Base-by-base conservation (phyloP, 2,797 vertebrate species). In the Anisognathus igniventris region DNA sequence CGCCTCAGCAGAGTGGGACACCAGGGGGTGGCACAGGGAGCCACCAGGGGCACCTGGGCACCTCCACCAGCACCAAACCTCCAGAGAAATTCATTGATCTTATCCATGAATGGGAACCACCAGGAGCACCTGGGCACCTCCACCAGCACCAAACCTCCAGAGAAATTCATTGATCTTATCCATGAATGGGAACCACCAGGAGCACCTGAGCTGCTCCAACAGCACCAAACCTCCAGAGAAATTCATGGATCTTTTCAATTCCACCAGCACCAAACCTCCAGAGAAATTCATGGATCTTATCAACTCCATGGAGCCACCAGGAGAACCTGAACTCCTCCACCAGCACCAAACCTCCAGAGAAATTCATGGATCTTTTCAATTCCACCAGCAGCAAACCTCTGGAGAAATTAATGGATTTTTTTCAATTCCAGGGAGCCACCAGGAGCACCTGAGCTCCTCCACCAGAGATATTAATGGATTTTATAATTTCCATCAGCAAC, bases 221-320 rank as follows among this genome's bases (percentile, higher is more conserved):
- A 54, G 7, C 13, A 28, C 25, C 23, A 27, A 33, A 12, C 33
- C 19, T 5, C 4, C 10, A 2, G 27, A 16, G 33, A 37, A 67
- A 22, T 22, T 28, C 10, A 72, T 14, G n/a, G 53, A 72, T 45
- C 12, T 39, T 39, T 15, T 39, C 14, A 39, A 39, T 39, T 47
- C 12, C 39, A 53, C 1, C 28, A 31, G 18, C 51, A 54, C 14
- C 30, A 42, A 62, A 31, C 7, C 21, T 1, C 6, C 0, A 0
- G 42, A 19, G 23, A 20, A 65, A 44, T 44, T 44, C 42, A 44
- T 21, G 22, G 45, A 47, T 14, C 45, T 24, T 23, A 3, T 47
- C 45, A 39, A 39, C 6, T 39, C 39, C 39, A 39, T 20, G 44
- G 44, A 44, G 21, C 6, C 40, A 40, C 40, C 40, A 40, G 40